phyloP scores from a whole-genome alignment of 2,797 vertebrate genomes.

The Hipposideros larvatus region DNA sequence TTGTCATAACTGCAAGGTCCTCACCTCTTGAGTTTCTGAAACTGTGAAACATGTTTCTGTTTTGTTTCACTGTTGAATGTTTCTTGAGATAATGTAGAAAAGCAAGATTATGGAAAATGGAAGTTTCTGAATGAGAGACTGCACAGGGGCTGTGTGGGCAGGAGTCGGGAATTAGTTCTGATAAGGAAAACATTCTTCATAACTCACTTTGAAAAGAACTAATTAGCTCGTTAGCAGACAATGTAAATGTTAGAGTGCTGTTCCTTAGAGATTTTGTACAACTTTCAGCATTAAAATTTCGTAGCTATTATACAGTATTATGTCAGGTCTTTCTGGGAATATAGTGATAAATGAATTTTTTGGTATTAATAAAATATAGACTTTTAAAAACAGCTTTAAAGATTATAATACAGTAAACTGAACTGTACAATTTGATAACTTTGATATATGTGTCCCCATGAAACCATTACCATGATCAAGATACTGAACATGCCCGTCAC shows the following conservation, averaged over 20 bases:
- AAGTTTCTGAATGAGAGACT: not conserved
- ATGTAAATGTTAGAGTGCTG: fast-evolving
- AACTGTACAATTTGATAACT: not conserved
- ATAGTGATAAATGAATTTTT: not conserved
- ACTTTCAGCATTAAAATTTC: not conserved
- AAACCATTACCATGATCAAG: not conserved
- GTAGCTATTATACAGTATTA: not conserved
- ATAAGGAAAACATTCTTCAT: not conserved
- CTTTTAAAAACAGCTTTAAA: not conserved
- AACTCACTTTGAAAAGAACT: not conserved
- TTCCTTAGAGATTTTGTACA: not conserved
- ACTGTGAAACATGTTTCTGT: not conserved
- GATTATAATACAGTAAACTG: not conserved
- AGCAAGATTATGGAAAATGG: not conserved
- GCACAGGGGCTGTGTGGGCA: not conserved
- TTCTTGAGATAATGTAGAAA: not conserved
- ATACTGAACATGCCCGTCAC: not conserved
- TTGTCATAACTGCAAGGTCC: too few species aligned
- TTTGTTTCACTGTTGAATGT: not conserved
- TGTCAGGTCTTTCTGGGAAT: not conserved
- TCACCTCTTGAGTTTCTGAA: not conserved
- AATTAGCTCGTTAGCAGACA: not conserved
- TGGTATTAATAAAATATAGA: not conserved
- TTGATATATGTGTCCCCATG: not conserved
- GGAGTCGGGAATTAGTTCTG: not conserved